Base-by-base conservation (phyloP, 2,113 vertebrate genomes). In the Apteryx owenii region DNA sequence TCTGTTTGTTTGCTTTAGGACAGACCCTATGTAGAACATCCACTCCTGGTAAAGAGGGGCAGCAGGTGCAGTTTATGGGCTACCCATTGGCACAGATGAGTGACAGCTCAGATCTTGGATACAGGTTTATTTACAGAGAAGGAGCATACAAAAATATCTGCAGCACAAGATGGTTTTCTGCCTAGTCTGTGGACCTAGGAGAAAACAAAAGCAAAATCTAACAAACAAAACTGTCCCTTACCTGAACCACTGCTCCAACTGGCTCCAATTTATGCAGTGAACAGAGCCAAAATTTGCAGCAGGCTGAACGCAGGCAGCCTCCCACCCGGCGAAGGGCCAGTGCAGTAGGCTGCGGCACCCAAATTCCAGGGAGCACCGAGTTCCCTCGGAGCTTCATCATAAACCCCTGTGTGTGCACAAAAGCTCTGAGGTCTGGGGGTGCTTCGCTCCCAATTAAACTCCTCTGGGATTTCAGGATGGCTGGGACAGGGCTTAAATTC, bases 271-370 rank as follows among this genome's bases (percentile, higher is more conserved):
- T 20, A 68, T 68, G 68, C 36, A 0, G 0, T 65, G 50, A 40
- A 69, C 81, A 60, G 80, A 77, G 72, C 2, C 93, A 68, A 75
- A 5, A 38, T 38, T 38, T 38, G 36, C 36, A 38, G 36, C 36
- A 38, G 36, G 36, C 36, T 38, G 36, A 38, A 38, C 36, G 36
- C 2, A 2, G 68, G 56, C 76, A 89, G 84, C 13, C 44, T 48
- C 8, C 0, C 0, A 6, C 0, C 2, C 53, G 33, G 72, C 5
- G 0, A 51, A 9, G 3, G 3, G 28, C 77, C 81, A 2, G 0
- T 28, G 46, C 58, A 31, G 83, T 46, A 25, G 48, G 5, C 46
- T 3, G 20, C 20, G 60, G 46, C 54, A 42, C 11, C 82, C 66
- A 5, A 6, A 4, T 7, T 29, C 22, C 56, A 21, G 36, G 61